Evolutionary conservation across 2,888 invertebrate species (phyloP), one percentile per base, ranked within the genome.

Genomic region (Barypeithes pellucidus): DNA sequence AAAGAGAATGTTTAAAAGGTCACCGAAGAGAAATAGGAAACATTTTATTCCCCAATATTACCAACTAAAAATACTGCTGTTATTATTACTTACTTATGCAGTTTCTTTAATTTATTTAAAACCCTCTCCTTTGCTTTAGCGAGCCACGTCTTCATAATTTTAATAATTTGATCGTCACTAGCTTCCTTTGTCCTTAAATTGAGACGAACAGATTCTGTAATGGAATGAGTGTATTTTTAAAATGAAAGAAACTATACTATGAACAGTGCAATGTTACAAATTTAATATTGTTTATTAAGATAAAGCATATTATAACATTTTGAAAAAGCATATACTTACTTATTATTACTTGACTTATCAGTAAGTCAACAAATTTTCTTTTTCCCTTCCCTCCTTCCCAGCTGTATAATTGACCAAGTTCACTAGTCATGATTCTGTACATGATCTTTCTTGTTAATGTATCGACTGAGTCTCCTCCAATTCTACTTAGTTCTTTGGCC

Each of bases 301-400:
- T 39, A 39, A 39, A 39, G 39, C 3, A 36, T 24, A 24, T 11
- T 39, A 39, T 12, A 39, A 39, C 39, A n/a, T 16, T 43, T 43
- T 43, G 2, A 39, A 39, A 39, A 39, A 39, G 7, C 2, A 20
- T 2, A 47, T 5, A 67, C 67, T 67, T 45, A 67, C 67, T 45
- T 59, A 59, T 5, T 24, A 67, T 12, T 20, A 59, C 67, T 24
- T 67, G 22, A 16, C 57, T 57, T 22, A 67, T 9, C 11, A 36
- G 9, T 2, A 43, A 39, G 14, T 41, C 45, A 22, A 54, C 52
- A n/a, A 67, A 67, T 20, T 43, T 29, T 22, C 36, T 22, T 12
- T 67, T 67, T 4, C 57, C 67, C 20, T 67, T 67, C 12, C 36
- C 43, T 9, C 67, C 67, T 24, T 67, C 67, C 59, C 67, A 67